Percentiles rank a stretch among this genome's conserved stretches.
These are phyloP conservation scores for Monopis laevigella DNA, from an alignment of 2,888 invertebrate species.

Conservation along the genomic window DNA sequence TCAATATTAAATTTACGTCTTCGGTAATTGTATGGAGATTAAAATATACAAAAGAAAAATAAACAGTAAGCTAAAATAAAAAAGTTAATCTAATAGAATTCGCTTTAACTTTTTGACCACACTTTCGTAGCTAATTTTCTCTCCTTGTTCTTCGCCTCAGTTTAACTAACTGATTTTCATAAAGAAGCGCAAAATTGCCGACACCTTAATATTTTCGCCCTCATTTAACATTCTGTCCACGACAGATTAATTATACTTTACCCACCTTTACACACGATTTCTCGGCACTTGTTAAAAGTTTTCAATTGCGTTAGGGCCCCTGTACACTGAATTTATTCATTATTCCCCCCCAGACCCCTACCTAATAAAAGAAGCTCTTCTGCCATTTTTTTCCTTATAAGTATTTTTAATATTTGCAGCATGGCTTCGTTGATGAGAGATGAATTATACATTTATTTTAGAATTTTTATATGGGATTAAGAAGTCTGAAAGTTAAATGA, in stretches of 20 bases:
- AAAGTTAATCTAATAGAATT: no score
- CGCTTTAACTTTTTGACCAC: no score
- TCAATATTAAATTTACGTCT: no score
- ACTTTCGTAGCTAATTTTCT: no score
- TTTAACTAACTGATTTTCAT: conserved; percentile 52
- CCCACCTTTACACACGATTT: conserved; percentile 66
- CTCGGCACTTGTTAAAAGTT: conserved; percentile 66
- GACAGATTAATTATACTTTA: conserved; percentile 47
- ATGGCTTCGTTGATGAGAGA: conserved; percentile 50
- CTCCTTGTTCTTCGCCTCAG: no score
- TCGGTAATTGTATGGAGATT: no score
- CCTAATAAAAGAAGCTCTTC: conserved; percentile 51
- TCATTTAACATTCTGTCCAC: conserved; percentile 55
- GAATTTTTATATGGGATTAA: conserved; percentile 30
- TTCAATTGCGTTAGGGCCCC: conserved; percentile 64
- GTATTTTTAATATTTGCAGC: conserved; percentile 62
- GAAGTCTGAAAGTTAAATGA: conserved; percentile 4
- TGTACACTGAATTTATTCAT: conserved; percentile 64
- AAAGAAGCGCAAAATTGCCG: conserved; percentile 25
- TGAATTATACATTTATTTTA: conserved; percentile 54
- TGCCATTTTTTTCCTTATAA: conserved; percentile 38
- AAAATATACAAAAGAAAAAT: no score
- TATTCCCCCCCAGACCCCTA: conserved; percentile 44
- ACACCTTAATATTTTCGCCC: conserved; percentile 45
- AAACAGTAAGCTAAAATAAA: no score